Conservation (phyloP, 2,888 invertebrate genomes). For the Glaucopsyche alexis region DNA sequence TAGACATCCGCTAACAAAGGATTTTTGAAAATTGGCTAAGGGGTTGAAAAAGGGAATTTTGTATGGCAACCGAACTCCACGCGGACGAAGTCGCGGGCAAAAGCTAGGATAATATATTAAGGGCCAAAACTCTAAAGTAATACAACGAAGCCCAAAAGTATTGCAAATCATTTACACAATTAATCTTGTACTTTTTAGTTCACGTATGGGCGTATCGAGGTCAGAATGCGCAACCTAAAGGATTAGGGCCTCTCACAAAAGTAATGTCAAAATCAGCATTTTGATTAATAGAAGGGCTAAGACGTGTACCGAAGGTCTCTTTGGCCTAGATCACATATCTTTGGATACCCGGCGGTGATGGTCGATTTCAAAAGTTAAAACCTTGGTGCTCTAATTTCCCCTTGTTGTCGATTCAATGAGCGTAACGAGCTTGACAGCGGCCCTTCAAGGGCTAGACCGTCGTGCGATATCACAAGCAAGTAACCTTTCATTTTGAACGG, state of each 20-base stretch:
- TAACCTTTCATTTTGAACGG: slow-evolving; percentile 38
- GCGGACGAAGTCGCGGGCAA: too few relatives aligned
- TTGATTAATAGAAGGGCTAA: slow-evolving; percentile 73
- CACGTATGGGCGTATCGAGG: slow-evolving; percentile 18
- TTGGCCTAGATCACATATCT: slow-evolving; percentile 64
- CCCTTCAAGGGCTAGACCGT: slow-evolving; percentile 65
- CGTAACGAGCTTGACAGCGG: slow-evolving; percentile 63
- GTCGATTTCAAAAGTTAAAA: slow-evolving; percentile 73
- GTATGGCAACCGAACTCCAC: too few relatives aligned
- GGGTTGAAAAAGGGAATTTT: too few relatives aligned
- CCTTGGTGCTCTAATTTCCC: slow-evolving; percentile 77
- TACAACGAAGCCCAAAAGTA: neutral
- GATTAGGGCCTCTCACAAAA: slow-evolving; percentile 67
- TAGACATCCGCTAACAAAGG: too few relatives aligned
- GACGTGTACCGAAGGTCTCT: slow-evolving; percentile 68
- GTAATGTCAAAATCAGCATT: slow-evolving; percentile 67
- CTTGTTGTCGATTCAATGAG: slow-evolving; percentile 75
- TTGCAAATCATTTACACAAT: slow-evolving; percentile 19
- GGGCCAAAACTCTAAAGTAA: neutral
- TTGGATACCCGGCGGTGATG: slow-evolving; percentile 59
- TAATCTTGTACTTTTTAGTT: neutral
- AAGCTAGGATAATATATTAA: too few relatives aligned
- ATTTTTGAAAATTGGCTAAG: too few relatives aligned
- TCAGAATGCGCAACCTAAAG: slow-evolving; percentile 31
- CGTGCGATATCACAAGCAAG: slow-evolving; percentile 48